Evolutionary conservation across 2,888 invertebrate species (phyloP).

Genomic region (Eristalinus sepulchralis): DNA sequence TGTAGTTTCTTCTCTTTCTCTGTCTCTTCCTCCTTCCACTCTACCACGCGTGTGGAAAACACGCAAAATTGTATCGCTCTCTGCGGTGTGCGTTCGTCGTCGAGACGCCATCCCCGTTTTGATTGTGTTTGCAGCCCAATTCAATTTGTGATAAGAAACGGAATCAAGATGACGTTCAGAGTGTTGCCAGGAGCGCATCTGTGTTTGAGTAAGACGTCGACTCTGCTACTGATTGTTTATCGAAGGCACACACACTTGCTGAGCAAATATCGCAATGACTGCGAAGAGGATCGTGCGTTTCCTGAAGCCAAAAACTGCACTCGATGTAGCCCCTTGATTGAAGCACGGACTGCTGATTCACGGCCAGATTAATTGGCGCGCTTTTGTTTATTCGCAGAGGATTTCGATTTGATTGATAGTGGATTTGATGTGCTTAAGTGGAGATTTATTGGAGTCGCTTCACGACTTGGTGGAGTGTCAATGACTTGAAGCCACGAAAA

Average conservation of each 20-base stretch:
- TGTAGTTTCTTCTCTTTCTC: not conserved
- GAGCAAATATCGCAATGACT: not conserved
- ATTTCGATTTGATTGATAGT: conserved; percentile 14
- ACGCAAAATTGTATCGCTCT: not conserved
- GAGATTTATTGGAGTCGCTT: not conserved
- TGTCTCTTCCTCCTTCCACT: not conserved
- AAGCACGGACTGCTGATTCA: not conserved
- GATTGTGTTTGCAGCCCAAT: conserved; percentile 32
- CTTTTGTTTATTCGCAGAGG: not conserved
- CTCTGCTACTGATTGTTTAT: conserved; percentile 6
- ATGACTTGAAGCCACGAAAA: not conserved
- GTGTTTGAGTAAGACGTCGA: not conserved
- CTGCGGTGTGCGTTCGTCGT: not conserved
- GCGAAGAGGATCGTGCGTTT: not conserved
- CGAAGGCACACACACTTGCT: not conserved
- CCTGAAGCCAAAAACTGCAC: not conserved
- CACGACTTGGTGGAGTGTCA: not conserved
- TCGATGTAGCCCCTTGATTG: not conserved
- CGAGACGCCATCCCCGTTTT: not conserved
- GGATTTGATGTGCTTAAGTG: not conserved
- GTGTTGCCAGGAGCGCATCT: conserved; percentile 35
- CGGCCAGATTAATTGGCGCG: not conserved
- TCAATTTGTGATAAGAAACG: conserved; percentile 35
- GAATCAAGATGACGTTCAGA: conserved; percentile 21
- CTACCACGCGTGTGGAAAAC: not conserved